Evolutionary conservation across 2,888 invertebrate genomes (phyloP).

Genomic region (Agrotis puta): DNA sequence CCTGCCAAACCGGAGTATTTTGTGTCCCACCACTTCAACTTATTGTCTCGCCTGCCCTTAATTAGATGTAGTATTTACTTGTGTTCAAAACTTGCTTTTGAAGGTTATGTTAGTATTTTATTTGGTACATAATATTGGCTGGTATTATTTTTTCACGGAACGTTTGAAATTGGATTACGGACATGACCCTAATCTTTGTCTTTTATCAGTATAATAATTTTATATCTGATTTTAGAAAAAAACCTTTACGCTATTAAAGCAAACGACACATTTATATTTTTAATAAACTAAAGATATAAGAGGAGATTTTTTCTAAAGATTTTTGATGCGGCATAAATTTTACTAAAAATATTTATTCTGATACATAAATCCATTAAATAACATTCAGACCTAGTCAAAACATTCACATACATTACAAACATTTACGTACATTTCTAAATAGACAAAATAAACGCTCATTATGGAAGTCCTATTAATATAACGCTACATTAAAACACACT

Average conservation of each 20-base stretch:
- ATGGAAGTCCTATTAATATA: constrained; percentile 28
- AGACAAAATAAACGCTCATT: constrained; percentile 39
- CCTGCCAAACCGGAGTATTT: constrained; percentile 66
- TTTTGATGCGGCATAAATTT: not conserved
- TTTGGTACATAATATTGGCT: not conserved
- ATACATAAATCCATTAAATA: too few relatives aligned
- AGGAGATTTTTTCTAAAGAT: too few relatives aligned
- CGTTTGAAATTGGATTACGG: not conserved
- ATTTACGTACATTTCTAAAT: too few relatives aligned
- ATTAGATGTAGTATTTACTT: constrained; percentile 58
- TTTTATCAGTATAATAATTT: too few relatives aligned
- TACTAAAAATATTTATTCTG: not conserved
- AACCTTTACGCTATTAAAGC: too few relatives aligned
- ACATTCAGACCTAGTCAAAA: constrained; percentile 20
- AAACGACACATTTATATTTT: too few relatives aligned
- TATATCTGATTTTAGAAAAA: too few relatives aligned
- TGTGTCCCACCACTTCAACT: constrained; percentile 55
- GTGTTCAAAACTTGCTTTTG: constrained; percentile 36
- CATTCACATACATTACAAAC: too few relatives aligned
- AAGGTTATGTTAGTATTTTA: constrained; percentile 5
- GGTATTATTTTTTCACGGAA: not conserved
- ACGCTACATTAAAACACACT: constrained; percentile 19
- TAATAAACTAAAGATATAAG: too few relatives aligned
- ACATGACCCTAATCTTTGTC: too few relatives aligned
- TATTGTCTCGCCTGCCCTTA: constrained; percentile 56